Evolutionary conservation across 2,888 invertebrate species (phyloP).

Genomic region (Plutella xylostella): DNA sequence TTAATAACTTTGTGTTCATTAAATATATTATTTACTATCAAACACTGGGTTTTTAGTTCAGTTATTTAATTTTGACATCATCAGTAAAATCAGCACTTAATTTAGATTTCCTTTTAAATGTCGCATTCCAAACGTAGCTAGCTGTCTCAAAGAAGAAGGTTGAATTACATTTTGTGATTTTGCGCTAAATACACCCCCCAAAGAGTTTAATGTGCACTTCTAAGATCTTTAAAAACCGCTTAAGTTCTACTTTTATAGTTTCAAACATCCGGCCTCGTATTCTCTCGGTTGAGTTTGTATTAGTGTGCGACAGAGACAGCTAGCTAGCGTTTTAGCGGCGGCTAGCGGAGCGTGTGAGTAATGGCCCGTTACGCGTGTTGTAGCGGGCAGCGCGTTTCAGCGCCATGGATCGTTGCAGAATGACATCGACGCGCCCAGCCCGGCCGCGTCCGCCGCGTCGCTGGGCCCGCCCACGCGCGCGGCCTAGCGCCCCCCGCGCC

Average conservation of each 20-base stretch:
- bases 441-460: conserved; percentile 44
- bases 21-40: not conserved
- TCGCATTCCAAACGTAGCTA: not conserved
- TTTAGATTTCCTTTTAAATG: not conserved
- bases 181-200: too few species aligned
- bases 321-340: conserved; percentile 28
- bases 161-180: too few species aligned
- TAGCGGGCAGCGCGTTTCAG: conserved; percentile 55
- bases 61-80: too few species aligned
- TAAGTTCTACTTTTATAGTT: too few species aligned
- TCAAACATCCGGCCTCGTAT: too few species aligned
- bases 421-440: conserved; percentile 65
- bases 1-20: not conserved
- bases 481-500: conserved; percentile 18
- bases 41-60: not conserved
- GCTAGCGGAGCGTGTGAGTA: conserved; percentile 46
- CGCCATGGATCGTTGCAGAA: conserved; percentile 66
- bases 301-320: conserved; percentile 28
- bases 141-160: not conserved
- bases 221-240: too few species aligned
- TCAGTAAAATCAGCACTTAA: too few species aligned
- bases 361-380: conserved; percentile 41
- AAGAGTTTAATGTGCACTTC: too few species aligned
- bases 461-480: conserved; percentile 14
- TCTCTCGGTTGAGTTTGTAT: too few species aligned